Percentiles rank a stretch among this genome's conserved stretches.
Evolutionary conservation across 2,113 vertebrate species (phyloP).

Genomic region (Motacilla tschutschensis): DNA sequence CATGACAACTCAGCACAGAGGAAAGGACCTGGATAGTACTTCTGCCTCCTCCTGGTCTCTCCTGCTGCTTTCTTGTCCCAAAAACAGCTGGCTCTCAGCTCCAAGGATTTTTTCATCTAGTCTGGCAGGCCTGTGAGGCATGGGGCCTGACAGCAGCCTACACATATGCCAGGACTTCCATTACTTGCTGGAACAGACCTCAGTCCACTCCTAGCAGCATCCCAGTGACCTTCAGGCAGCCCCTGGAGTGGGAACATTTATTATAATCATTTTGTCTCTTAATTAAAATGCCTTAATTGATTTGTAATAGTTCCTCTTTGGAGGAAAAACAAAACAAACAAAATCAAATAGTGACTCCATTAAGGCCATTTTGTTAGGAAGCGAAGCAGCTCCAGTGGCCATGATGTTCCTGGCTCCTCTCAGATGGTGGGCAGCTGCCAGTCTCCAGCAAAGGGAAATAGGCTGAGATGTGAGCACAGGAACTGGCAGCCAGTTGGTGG

Average conservation of each 20-base stretch:
- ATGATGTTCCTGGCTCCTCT: conserved; percentile 25
- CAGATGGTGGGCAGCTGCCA: conserved; percentile 20
- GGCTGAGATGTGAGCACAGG: background rate
- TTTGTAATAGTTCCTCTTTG: conserved; percentile 42
- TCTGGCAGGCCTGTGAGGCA: background rate
- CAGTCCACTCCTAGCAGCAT: background rate
- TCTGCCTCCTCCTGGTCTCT: background rate
- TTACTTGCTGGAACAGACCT: conserved; percentile 15
- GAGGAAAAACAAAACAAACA: conserved; percentile 24
- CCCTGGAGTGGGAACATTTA: background rate
- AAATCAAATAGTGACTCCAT: conserved; percentile 55
- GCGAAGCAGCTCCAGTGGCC: background rate
- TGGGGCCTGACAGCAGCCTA: background rate
- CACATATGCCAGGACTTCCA: conserved; percentile 19
- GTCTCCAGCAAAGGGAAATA: conserved; percentile 17
- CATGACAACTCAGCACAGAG: background rate
- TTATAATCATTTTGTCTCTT: conserved; percentile 34
- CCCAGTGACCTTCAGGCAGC: background rate
- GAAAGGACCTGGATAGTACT: background rate
- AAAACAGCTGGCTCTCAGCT: background rate
- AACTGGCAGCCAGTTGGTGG: background rate
- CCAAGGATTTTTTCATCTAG: background rate
- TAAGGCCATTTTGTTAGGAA: conserved; percentile 51
- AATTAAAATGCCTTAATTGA: conserved; percentile 60
- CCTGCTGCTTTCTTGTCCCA: background rate